phyloP scores from a whole-genome alignment of 2,113 vertebrate genomes.

The Coryphaenoides rupestris region DNA sequence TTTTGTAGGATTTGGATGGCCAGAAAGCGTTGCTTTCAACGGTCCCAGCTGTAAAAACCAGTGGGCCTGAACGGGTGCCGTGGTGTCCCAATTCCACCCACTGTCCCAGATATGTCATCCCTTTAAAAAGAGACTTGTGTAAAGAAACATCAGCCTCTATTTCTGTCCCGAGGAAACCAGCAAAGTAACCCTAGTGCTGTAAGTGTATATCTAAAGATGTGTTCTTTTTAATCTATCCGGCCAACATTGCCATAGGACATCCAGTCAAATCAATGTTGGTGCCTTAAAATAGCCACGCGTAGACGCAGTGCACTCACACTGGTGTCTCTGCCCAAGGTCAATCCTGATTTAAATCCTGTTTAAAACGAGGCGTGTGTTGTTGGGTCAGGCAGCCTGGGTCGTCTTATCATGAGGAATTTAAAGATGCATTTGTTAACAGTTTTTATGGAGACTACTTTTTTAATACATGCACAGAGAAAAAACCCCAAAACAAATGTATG shows the following conservation, averaged over 20 bases:
- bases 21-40: slow-evolving; percentile 4
- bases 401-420: too few relatives aligned
- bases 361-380: too few relatives aligned
- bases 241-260: background rate
- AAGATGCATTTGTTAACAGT: too few relatives aligned
- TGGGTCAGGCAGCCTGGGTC: too few relatives aligned
- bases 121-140: background rate
- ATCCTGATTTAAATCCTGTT: too few relatives aligned
- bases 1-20: slow-evolving; percentile 18
- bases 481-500: too few relatives aligned
- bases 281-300: background rate
- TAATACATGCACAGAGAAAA: too few relatives aligned
- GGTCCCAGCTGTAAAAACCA: slow-evolving; percentile 6
- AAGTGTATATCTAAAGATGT: background rate
- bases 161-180: background rate
- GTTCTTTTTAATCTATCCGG: background rate
- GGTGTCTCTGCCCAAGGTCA: too few relatives aligned
- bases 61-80: slow-evolving; percentile 2
- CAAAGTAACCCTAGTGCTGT: background rate
- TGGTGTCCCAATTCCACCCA: slow-evolving; percentile 17
- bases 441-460: too few relatives aligned
- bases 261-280: background rate
- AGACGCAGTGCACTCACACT: too few relatives aligned
- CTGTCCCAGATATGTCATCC: slow-evolving; percentile 15
- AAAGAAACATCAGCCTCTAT: background rate